Evolutionary conservation across 2,888 invertebrate species (phyloP).

Genomic region (Leuctra nigra): DNA sequence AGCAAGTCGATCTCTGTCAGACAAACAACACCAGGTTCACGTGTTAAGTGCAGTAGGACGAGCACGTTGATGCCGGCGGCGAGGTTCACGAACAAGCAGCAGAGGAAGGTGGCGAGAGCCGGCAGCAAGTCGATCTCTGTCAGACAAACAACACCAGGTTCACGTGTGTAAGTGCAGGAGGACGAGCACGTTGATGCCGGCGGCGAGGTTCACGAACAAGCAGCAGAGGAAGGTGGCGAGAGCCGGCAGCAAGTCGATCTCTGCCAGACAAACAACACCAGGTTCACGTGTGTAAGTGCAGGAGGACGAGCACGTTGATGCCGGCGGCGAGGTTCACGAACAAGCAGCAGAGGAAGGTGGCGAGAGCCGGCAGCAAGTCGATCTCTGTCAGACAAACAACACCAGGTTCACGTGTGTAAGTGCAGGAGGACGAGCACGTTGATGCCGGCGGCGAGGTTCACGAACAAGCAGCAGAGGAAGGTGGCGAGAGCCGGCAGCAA

Average conservation of each 20-base stretch:
- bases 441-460: slow-evolving; percentile 56
- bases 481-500: slow-evolving; percentile 57
- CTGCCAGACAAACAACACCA: slow-evolving; percentile 45
- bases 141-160: slow-evolving; percentile 28
- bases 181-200: slow-evolving; percentile 58
- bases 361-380: slow-evolving; percentile 56
- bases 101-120: slow-evolving; percentile 55
- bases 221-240: slow-evolving; percentile 57
- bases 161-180: slow-evolving; percentile 45
- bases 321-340: slow-evolving; percentile 57
- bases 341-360: slow-evolving; percentile 58
- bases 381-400: slow-evolving; percentile 45
- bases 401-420: too few relatives aligned
- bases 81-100: slow-evolving; percentile 55
- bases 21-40: slow-evolving; percentile 22
- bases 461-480: slow-evolving; percentile 55
- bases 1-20: slow-evolving; percentile 56
- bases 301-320: slow-evolving; percentile 52
- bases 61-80: slow-evolving; percentile 62
- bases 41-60: slow-evolving; percentile 49
- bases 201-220: slow-evolving; percentile 55
- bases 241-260: slow-evolving; percentile 59
- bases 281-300: too few relatives aligned
- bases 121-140: slow-evolving; percentile 60
- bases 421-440: slow-evolving; percentile 54